Percentiles rank a stretch among this genome's conserved stretches.
These are phyloP conservation scores for Steinernema feltiae DNA, from an alignment of 1,140 invertebrate species.

Conservation along the genomic window DNA sequence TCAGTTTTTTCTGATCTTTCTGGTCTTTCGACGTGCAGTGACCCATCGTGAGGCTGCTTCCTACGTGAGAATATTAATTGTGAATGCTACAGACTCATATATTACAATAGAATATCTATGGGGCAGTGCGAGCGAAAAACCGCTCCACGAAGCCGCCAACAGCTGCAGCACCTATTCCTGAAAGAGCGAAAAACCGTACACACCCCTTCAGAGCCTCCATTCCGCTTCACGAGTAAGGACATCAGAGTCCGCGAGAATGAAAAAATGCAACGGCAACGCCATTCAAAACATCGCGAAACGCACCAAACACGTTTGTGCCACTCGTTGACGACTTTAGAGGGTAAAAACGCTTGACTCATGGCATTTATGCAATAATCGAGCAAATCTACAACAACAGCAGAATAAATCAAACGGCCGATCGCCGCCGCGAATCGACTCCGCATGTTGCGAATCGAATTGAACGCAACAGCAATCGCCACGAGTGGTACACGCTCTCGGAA, in stretches of 20 bases:
- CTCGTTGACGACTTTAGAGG: not conserved
- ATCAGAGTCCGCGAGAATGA: not conserved
- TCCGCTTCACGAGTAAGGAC: not conserved
- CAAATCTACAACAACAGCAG: not conserved
- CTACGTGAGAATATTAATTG: not conserved
- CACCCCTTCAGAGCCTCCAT: no score
- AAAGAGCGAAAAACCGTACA: not conserved
- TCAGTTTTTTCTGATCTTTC: slow-evolving; percentile 55
- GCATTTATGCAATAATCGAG: slow-evolving; percentile 5
- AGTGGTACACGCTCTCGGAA: slow-evolving; percentile 3
- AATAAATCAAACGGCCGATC: not conserved
- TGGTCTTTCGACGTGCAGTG: slow-evolving; percentile 57
- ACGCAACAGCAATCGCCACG: not conserved
- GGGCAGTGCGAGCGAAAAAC: slow-evolving; percentile 10
- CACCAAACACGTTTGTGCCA: not conserved
- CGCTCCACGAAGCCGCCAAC: not conserved
- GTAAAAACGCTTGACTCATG: not conserved
- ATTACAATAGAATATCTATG: not conserved
- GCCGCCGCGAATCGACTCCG: not conserved
- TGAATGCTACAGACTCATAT: not conserved
- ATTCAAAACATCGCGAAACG: not conserved
- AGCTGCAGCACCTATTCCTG: slow-evolving; percentile 12
- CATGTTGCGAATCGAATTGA: not conserved
- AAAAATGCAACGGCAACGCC: slow-evolving; percentile 9
- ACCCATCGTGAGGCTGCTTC: slow-evolving; percentile 44